Percentiles rank a stretch among this genome's conserved stretches.
These are phyloP conservation scores for Parapsyche elsis DNA, from an alignment of 1,140 invertebrate genomes.

Conservation along the genomic window DNA sequence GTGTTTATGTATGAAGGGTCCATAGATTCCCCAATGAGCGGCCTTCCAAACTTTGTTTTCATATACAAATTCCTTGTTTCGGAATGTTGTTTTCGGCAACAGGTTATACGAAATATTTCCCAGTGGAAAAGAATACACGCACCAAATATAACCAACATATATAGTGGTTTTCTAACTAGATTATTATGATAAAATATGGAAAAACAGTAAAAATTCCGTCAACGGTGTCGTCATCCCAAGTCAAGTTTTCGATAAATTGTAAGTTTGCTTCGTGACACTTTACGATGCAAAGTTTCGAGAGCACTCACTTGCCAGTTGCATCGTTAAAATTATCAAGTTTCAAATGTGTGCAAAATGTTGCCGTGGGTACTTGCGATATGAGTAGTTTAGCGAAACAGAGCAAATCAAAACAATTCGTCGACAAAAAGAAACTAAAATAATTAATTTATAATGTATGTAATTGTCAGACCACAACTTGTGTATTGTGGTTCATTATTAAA, in stretches of 20 bases:
- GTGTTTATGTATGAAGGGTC: too few species aligned
- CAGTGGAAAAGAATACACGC: conserved; percentile 8
- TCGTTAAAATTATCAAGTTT: neutral
- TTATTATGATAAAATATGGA: too few species aligned
- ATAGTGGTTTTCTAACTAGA: neutral
- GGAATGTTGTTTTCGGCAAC: neutral
- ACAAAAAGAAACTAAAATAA: too few species aligned
- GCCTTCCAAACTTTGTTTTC: neutral
- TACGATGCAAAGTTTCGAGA: neutral
- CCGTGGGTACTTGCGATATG: too few species aligned
- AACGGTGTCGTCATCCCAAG: neutral
- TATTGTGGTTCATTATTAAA: too few species aligned
- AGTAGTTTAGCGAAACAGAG: too few species aligned
- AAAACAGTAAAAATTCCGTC: neutral
- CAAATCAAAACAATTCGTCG: too few species aligned
- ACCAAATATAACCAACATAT: neutral
- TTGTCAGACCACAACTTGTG: too few species aligned
- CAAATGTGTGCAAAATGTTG: neutral
- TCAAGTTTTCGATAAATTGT: neutral
- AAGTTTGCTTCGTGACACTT: too few species aligned
- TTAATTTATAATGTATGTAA: too few species aligned
- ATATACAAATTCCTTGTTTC: conserved; percentile 11
- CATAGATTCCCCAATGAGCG: neutral
- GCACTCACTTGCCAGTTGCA: neutral
- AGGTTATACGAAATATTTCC: conserved; percentile 9